phyloP scores from a whole-genome alignment of 2,113 vertebrate genomes.

The Hassar affinis region DNA sequence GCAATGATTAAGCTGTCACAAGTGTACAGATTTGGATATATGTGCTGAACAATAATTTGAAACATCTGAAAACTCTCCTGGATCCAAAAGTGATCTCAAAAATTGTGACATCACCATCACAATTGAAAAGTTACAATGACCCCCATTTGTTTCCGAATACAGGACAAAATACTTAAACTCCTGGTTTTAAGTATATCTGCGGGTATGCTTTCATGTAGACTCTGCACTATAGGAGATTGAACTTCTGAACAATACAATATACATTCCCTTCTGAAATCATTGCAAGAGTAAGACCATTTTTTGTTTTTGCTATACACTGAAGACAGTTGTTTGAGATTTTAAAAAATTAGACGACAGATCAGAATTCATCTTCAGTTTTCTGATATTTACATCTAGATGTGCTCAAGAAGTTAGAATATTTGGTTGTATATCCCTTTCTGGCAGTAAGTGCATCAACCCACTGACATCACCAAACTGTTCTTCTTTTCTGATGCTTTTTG shows the following conservation, averaged over 20 bases:
- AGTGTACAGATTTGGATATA: neutral
- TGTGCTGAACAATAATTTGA: neutral
- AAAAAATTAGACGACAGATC: neutral
- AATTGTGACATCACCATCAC: neutral
- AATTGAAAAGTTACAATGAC: neutral
- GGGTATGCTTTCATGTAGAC: neutral
- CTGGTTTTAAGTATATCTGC: neutral
- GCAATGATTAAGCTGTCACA: neutral
- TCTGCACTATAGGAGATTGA: neutral
- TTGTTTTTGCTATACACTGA: neutral
- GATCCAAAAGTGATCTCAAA: slow-evolving; percentile 11
- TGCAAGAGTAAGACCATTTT: neutral
- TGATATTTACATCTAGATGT: neutral
- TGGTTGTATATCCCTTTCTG: too few species aligned
- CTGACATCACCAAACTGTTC: too few species aligned
- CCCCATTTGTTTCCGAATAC: neutral
- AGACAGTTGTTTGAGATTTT: neutral
- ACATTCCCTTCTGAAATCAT: neutral
- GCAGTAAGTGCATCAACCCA: too few species aligned
- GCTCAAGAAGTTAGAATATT: neutral
- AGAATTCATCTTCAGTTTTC: neutral
- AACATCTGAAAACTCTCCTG: neutral
- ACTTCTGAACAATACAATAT: too few species aligned
- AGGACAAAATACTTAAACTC: neutral
- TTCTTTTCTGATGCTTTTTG: too few species aligned